Percentiles rank a stretch among this genome's conserved stretches.
Evolutionary conservation across 2,888 invertebrate genomes (phyloP).

Genomic region (Ophion costatus): DNA sequence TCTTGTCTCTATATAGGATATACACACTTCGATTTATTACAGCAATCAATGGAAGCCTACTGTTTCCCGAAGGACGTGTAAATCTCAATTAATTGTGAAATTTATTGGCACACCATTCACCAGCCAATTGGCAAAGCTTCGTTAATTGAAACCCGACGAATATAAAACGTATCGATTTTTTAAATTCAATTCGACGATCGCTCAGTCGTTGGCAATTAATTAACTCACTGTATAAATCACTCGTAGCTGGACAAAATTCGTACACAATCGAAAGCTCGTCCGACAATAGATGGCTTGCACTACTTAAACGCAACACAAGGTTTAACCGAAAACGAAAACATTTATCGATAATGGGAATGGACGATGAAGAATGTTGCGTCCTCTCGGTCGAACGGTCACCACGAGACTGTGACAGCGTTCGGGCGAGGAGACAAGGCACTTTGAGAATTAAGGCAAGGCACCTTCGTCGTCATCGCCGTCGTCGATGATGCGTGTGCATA

Average conservation of each 20-base stretch:
- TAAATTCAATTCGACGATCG: too few species aligned
- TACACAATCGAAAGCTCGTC: conserved; percentile 19
- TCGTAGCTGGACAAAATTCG: not conserved
- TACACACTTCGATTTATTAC: not conserved
- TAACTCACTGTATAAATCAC: conserved; percentile 40
- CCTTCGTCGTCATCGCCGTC: conserved; percentile 48
- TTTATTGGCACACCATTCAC: not conserved
- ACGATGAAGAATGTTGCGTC: conserved; percentile 48
- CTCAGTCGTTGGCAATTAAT: too few species aligned
- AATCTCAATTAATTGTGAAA: not conserved
- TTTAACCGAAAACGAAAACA: not conserved
- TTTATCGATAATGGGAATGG: conserved; percentile 4
- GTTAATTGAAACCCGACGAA: not conserved
- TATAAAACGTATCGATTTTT: not conserved
- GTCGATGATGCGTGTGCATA: conserved; percentile 8
- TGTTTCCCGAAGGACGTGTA: not conserved
- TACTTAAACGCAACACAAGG: conserved; percentile 2
- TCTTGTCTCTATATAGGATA: conserved; percentile 11
- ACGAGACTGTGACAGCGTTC: conserved; percentile 71
- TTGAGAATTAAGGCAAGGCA: conserved; percentile 54
- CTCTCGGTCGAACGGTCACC: conserved; percentile 70
- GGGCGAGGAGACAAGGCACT: conserved; percentile 45
- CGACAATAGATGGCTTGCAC: conserved; percentile 14
- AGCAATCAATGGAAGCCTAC: not conserved
- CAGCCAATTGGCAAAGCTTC: not conserved